These are phyloP conservation scores for Oscheius sp. DNA, from an alignment of 2,888 invertebrate species.

Conservation along the genomic window DNA sequence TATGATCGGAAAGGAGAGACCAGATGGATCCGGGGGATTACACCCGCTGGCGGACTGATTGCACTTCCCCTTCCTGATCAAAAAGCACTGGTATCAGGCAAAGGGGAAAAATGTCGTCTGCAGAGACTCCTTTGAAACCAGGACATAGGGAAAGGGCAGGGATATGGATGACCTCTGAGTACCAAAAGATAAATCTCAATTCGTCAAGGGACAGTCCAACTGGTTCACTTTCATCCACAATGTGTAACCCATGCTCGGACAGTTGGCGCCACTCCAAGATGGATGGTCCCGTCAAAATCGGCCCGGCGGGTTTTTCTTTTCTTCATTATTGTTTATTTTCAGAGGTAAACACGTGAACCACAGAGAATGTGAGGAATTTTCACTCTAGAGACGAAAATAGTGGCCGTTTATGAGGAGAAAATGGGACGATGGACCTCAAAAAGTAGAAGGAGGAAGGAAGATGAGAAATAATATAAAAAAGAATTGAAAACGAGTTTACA, in stretches of 20 bases:
- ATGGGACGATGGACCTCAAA: not conserved
- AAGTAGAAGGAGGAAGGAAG: not conserved
- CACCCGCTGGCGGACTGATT: slow-evolving; percentile 12
- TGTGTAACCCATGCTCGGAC: slow-evolving; percentile 11
- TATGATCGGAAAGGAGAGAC: not conserved
- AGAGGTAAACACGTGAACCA: not conserved
- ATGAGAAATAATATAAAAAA: not conserved
- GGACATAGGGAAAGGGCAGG: not conserved
- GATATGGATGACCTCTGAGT: too few relatives aligned
- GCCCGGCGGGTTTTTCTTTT: slow-evolving; percentile 20
- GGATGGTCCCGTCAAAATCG: slow-evolving; percentile 30
- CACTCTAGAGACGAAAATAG: too few relatives aligned
- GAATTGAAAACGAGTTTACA: not conserved
- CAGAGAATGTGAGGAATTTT: not conserved
- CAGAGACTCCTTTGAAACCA: not conserved
- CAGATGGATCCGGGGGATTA: slow-evolving; percentile 5
- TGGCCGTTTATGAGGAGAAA: too few relatives aligned
- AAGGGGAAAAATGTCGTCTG: too few relatives aligned
- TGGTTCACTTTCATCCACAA: not conserved
- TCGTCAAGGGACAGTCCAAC: too few relatives aligned
- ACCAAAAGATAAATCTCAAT: too few relatives aligned
- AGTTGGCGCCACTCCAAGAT: slow-evolving; percentile 27
- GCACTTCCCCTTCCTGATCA: slow-evolving; percentile 12
- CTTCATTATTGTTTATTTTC: slow-evolving; percentile 29
- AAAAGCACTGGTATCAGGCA: not conserved